Evolutionary conservation across 1,140 invertebrate species (phyloP).

Genomic region (Caenorhabditis brenneri): DNA sequence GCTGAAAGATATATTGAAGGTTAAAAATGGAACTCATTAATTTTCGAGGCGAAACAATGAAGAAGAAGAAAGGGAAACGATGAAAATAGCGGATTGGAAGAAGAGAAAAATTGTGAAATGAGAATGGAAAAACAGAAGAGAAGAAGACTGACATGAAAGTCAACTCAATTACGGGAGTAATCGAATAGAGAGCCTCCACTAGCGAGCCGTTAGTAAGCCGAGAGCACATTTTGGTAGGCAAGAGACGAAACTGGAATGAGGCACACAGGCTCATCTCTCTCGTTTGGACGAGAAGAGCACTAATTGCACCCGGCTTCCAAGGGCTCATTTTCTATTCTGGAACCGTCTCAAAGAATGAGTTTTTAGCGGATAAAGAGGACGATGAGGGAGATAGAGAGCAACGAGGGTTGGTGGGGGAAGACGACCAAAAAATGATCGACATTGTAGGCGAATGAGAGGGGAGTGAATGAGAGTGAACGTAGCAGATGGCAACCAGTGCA

Average conservation of each 20-base stretch:
- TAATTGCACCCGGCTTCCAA: constrained; percentile 21
- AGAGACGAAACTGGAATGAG: constrained; percentile 35
- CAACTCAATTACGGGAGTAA: constrained; percentile 39
- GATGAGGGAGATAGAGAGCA: not conserved
- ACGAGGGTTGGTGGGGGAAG: not conserved
- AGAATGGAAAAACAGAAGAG: not conserved
- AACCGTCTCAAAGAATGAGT: not conserved
- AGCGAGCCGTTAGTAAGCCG: not conserved
- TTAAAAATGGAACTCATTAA: not conserved
- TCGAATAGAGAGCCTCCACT: constrained; percentile 41
- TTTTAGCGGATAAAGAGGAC: not conserved
- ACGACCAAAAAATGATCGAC: not conserved
- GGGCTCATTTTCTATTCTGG: constrained; percentile 37
- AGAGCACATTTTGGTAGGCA: constrained; percentile 39
- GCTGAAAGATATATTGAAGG: no score
- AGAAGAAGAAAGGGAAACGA: not conserved
- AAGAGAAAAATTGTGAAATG: not conserved
- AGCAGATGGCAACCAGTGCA: not conserved
- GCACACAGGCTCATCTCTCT: not conserved
- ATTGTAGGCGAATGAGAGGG: not conserved
- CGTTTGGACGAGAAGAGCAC: not conserved
- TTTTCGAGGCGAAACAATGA: not conserved
- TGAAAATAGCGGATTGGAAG: not conserved
- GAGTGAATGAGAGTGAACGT: not conserved
- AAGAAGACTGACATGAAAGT: constrained; percentile 1